Conservation (phyloP, 1,140 invertebrate genomes). For the Caenorhabditis elegans region WBcel235 BX284602.5:9505001-9505500, state of each 20-base stretch:
- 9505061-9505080: background rate
- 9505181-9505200: no score
- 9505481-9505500: constrained; percentile 14
- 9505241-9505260: no score
- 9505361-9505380: no score
- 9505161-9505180: background rate
- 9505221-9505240: no score
- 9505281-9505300: no score
- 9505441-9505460: background rate
- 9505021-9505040: background rate
- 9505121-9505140: background rate
- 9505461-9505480: constrained; percentile 6
- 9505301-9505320: no score
- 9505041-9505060: background rate
- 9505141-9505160: background rate
- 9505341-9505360: no score
- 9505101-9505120: background rate
- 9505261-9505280: no score
- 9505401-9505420: background rate
- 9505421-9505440: background rate
- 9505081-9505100: background rate
- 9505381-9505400: background rate
- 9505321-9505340: no score
- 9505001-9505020: background rate
- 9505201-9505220: no score